Evolutionary conservation across 2,113 vertebrate genomes (phyloP).

Genomic region (Anoura caudifer): DNA sequence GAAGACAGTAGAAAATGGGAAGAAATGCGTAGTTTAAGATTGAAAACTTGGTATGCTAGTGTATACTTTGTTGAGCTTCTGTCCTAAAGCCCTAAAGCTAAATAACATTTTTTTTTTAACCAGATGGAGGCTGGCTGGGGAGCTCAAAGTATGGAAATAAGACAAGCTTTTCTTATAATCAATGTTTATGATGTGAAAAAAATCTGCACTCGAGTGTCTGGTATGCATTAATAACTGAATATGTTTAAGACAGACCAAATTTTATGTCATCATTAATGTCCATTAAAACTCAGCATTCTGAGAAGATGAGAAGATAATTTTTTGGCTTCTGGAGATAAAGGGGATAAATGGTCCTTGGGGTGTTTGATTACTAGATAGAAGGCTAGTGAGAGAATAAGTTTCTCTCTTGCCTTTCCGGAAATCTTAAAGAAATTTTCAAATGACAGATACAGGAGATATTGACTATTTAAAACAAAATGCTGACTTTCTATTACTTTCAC

Average conservation of each 20-base stretch:
- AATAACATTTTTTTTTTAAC: not conserved
- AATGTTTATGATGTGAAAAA: conserved; percentile 42
- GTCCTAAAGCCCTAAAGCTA: not conserved
- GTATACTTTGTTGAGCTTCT: not conserved
- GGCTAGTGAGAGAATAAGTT: not conserved
- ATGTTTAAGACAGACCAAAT: not conserved
- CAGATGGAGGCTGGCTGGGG: conserved; percentile 2
- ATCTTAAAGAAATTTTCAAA: not conserved
- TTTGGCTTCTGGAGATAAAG: not conserved
- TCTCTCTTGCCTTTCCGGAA: not conserved
- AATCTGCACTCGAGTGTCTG: not conserved
- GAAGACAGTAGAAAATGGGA: not conserved
- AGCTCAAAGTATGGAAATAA: conserved; percentile 14
- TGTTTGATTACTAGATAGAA: not conserved
- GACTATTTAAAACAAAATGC: not conserved
- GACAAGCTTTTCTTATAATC: conserved; percentile 43
- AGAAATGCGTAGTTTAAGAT: not conserved
- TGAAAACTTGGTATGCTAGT: not conserved
- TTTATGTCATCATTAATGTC: not conserved
- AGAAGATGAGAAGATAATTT: not conserved
- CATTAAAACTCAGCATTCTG: not conserved
- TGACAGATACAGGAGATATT: conserved; percentile 16
- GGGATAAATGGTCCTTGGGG: not conserved
- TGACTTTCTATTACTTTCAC: not conserved
- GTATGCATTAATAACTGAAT: conserved; percentile 1